Evolutionary conservation across 1,140 invertebrate genomes (phyloP).

Genomic region (Hyles euphorbiae): DNA sequence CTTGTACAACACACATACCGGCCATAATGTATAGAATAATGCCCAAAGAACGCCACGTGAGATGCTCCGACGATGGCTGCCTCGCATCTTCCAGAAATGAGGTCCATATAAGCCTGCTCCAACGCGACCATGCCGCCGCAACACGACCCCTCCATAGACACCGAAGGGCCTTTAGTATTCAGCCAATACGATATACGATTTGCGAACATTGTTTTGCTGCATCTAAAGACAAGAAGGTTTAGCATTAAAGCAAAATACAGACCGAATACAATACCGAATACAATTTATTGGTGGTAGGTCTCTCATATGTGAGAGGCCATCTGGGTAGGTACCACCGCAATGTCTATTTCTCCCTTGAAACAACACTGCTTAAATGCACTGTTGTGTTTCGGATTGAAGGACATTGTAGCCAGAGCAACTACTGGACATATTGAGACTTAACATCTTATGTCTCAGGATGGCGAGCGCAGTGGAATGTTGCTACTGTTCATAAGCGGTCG

Average conservation of each 20-base stretch:
- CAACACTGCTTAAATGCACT: too few relatives aligned
- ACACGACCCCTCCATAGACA: constrained; percentile 90
- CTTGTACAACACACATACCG: constrained; percentile 36
- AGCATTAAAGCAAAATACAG: neutral
- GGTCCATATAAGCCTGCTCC: constrained; percentile 85
- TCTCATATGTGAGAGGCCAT: too few relatives aligned
- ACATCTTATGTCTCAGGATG: too few relatives aligned
- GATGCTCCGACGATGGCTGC: constrained; percentile 89
- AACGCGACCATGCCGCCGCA: constrained; percentile 90
- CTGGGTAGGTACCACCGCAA: too few relatives aligned
- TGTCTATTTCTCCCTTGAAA: too few relatives aligned
- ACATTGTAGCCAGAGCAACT: too few relatives aligned
- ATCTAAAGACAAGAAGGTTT: constrained; percentile 56
- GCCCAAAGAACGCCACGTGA: constrained; percentile 88
- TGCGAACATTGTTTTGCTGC: constrained; percentile 89
- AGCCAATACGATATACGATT: constrained; percentile 89
- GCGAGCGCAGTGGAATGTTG: too few relatives aligned
- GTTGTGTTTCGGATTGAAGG: too few relatives aligned
- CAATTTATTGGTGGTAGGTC: too few relatives aligned
- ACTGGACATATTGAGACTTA: too few relatives aligned
- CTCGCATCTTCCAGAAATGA: constrained; percentile 87
- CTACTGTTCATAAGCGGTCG: too few relatives aligned
- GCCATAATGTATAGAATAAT: constrained; percentile 87
- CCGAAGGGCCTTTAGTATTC: constrained; percentile 84
- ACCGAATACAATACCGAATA: neutral